Percentiles rank a stretch among this genome's conserved stretches.
Conservation (phyloP, 2,888 invertebrate genomes). For the Plutella xylostella region DNA sequence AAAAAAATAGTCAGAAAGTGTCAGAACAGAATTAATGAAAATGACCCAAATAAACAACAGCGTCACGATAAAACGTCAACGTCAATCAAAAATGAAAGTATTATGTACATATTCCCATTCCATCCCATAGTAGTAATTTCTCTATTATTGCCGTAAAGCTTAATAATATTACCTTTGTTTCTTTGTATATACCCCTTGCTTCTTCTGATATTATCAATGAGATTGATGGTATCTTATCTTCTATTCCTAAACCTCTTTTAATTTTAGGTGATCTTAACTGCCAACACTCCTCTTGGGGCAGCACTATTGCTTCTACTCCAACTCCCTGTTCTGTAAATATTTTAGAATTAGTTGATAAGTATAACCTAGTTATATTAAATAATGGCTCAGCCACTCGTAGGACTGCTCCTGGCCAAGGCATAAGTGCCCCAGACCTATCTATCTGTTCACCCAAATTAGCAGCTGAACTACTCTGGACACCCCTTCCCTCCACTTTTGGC, state of each 20-base stretch:
- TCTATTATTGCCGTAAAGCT: slow-evolving; percentile 7
- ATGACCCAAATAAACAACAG: no score
- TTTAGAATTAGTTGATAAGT: slow-evolving; percentile 6
- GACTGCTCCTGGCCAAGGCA: neutral
- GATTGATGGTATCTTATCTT: neutral
- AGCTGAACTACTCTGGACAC: neutral
- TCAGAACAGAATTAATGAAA: no score
- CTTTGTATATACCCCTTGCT: slow-evolving; percentile 5
- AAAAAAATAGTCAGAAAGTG: no score
- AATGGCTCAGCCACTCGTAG: slow-evolving; percentile 6
- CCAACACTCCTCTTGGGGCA: slow-evolving; percentile 1
- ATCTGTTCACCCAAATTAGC: slow-evolving; percentile 3
- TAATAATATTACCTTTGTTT: slow-evolving; percentile 3
- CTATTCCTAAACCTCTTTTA: neutral
- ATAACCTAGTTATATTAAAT: slow-evolving; percentile 8
- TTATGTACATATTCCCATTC: no score
- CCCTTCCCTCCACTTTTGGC: neutral
- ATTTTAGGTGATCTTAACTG: slow-evolving; percentile 7
- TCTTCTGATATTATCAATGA: neutral
- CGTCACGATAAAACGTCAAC: no score
- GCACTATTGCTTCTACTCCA: neutral
- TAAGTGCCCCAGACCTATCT: slow-evolving; percentile 5
- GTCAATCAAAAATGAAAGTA: no score
- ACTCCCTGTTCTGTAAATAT: neutral
- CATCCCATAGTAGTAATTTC: no score